Conservation (phyloP, 2,113 vertebrate genomes). For the Murina feae region DNA sequence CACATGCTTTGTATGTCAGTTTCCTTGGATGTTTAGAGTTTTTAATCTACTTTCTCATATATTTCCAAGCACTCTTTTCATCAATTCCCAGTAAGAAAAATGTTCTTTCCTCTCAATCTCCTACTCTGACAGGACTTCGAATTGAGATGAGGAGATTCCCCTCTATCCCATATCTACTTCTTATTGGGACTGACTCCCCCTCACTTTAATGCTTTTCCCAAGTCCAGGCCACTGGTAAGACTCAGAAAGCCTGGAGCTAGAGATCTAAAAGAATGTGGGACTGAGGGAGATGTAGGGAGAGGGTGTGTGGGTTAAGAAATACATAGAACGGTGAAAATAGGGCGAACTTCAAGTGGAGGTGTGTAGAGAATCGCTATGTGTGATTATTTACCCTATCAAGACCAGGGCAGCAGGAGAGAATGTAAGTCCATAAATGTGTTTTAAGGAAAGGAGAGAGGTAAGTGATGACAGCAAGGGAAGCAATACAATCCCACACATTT, state of each 20-base stretch:
- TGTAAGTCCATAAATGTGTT: neutral
- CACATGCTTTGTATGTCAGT: neutral
- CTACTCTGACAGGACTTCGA: neutral
- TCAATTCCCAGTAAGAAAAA: conserved; percentile 10
- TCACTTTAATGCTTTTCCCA: neutral
- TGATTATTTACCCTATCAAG: neutral
- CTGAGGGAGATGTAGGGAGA: neutral
- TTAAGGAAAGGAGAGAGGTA: neutral
- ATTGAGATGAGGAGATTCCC: neutral
- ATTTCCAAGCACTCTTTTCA: neutral
- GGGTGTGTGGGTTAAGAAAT: neutral
- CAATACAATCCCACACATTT: neutral
- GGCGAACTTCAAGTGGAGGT: neutral
- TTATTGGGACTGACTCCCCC: neutral
- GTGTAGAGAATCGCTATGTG: neutral
- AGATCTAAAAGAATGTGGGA: neutral
- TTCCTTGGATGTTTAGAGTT: neutral
- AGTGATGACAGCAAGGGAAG: neutral
- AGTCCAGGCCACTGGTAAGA: neutral
- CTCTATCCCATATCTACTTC: neutral
- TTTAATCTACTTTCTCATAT: neutral
- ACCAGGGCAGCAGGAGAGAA: neutral
- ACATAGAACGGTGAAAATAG: neutral
- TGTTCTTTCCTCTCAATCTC: neutral
- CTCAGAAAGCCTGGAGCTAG: neutral